Conservation (phyloP, 2,888 invertebrate species). For the Spilarctia lutea region DNA sequence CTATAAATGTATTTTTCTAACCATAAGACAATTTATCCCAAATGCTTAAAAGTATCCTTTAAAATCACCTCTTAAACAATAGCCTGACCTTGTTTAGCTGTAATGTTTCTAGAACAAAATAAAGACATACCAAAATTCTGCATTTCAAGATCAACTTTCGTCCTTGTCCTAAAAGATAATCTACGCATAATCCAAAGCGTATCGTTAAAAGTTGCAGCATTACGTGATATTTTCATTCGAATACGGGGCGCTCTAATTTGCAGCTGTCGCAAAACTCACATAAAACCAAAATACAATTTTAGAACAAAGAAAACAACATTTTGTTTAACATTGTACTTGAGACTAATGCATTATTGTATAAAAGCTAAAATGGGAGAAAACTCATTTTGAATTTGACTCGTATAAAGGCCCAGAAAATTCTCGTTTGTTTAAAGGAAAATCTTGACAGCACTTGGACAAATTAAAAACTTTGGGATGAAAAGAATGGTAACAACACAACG, state of each 20-base stretch:
- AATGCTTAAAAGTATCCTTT: not conserved
- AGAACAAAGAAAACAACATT: constrained; percentile 41
- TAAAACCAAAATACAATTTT: constrained; percentile 27
- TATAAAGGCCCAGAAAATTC: constrained; percentile 43
- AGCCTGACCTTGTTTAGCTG: not conserved
- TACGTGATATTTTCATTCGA: not conserved
- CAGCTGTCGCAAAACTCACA: constrained; percentile 14
- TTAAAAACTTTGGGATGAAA: constrained; percentile 47
- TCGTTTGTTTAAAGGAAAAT: constrained; percentile 54
- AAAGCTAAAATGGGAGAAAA: constrained; percentile 47
- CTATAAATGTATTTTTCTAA: not conserved
- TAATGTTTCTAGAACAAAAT: not conserved
- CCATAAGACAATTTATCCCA: not conserved
- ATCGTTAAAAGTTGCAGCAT: not conserved
- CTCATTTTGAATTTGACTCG: constrained; percentile 50
- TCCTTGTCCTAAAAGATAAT: not conserved
- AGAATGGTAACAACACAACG: constrained; percentile 42
- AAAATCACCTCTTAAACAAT: not conserved
- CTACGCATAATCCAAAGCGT: not conserved
- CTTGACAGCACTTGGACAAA: constrained; percentile 55
- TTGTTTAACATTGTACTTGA: constrained; percentile 36
- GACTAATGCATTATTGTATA: constrained; percentile 50
- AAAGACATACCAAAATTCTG: not conserved
- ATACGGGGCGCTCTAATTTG: constrained; percentile 11
- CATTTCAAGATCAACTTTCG: not conserved